Conservation (phyloP, 2,888 invertebrate species). For the Cheilosia pagana region DNA sequence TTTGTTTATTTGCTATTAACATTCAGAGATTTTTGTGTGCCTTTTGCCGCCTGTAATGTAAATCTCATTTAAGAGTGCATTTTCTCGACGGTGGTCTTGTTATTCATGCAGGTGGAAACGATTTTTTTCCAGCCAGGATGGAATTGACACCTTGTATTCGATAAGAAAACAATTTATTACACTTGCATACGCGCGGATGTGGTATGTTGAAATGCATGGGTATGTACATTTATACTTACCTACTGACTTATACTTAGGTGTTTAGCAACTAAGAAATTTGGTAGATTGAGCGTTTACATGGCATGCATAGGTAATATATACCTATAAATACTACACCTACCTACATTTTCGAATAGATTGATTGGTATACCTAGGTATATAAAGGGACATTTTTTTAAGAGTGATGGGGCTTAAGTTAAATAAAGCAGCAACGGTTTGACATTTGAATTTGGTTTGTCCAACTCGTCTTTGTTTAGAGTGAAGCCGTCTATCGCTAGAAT, state of each 20-base stretch:
- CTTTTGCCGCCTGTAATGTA: constrained; percentile 45
- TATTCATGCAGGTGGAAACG: constrained; percentile 63
- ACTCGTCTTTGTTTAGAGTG: too few relatives aligned
- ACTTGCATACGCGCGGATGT: constrained; percentile 19
- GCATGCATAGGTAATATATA: too few relatives aligned
- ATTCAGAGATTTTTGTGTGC: constrained; percentile 26
- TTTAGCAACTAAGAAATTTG: too few relatives aligned
- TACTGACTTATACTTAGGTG: not conserved
- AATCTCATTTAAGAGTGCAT: constrained; percentile 53
- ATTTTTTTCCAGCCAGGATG: constrained; percentile 41
- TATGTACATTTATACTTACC: not conserved
- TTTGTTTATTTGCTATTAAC: constrained; percentile 46
- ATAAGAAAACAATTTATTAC: constrained; percentile 55
- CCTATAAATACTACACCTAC: too few relatives aligned
- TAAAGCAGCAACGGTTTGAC: too few relatives aligned
- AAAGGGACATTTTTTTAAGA: too few relatives aligned
- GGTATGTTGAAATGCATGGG: constrained; percentile 3
- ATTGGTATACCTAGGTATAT: too few relatives aligned
- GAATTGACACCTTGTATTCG: constrained; percentile 60
- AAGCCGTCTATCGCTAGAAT: too few relatives aligned
- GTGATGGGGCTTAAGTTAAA: too few relatives aligned
- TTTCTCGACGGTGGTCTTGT: constrained; percentile 56
- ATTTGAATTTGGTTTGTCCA: too few relatives aligned
- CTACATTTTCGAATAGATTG: too few relatives aligned
- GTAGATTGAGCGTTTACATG: too few relatives aligned